Evolutionary conservation across 2,888 invertebrate genomes (phyloP), one percentile per base, ranked within the genome.

Genomic region (Mimachlamys varia): DNA sequence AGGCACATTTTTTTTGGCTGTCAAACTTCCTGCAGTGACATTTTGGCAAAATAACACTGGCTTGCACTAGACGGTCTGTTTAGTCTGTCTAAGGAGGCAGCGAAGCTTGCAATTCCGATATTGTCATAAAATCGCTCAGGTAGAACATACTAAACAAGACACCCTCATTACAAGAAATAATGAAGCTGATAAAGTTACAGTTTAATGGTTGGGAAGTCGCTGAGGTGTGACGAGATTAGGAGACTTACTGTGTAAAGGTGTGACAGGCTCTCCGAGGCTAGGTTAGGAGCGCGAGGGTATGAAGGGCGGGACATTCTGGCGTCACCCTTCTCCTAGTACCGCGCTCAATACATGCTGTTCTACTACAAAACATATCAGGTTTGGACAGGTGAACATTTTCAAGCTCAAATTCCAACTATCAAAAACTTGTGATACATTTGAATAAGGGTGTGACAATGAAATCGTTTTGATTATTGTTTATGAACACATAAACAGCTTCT

Each of bases 161-260:
- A 76, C 76, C 76, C 76, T 76, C 76, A 76, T 76, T 76, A 76
- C 33, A 15, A 33, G 10, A 27, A 76, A 76, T 76, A 76, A 76
- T 27, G 1, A 76, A 76, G 76, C 76, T 76, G 76, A 76, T 76
- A 76, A 76, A 15, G 76, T 76, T 76, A 76, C 76, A 33, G 33
- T 76, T 76, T 76, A 76, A 76, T 76, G 76, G 76, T 76, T 76
- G 33, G 76, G 27, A 76, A 76, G 33, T 76, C 76, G 33, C 27
- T 76, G 33, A 76, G 76, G 76, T 33, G 76, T 33, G 76, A 76
- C 76, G 33, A 76, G 76, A 76, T 76, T 76, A 76, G 76, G 27
- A 76, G 17, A 27, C 76, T 27, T 76, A 76, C 33, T 76, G 76
- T 76, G 76, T 76, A 76, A 33, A 76, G 76, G 76, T 76, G 76